A percentile compares a stretch with the other conserved stretches of the same genome.
Evolutionary conservation across 2,797 vertebrate genomes (phyloP).

Genomic region (Falco concolor): DNA sequence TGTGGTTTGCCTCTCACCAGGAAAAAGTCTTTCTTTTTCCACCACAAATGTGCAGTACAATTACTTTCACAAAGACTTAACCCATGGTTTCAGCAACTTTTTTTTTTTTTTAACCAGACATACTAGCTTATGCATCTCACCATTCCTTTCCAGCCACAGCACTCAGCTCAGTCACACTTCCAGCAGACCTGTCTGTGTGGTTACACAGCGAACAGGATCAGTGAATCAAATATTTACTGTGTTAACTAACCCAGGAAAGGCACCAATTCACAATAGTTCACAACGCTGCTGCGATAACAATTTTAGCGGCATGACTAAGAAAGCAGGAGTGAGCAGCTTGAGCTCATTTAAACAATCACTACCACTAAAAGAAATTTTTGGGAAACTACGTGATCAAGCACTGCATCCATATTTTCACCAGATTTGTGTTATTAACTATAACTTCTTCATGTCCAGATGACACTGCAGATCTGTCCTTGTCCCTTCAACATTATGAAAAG

Average conservation of each 20-base stretch:
- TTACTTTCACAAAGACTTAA: neutral
- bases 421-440: neutral
- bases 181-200: neutral
- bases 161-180: neutral
- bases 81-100: neutral
- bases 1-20: conserved; percentile 21
- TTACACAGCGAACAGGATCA: neutral
- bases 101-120: neutral
- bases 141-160: neutral
- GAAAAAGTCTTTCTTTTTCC: neutral
- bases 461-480: neutral
- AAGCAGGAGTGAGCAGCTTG: neutral
- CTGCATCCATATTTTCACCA: neutral
- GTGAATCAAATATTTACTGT: neutral
- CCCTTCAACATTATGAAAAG: neutral
- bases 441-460: neutral
- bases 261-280: neutral
- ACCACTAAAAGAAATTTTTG: neutral
- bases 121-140: neutral
- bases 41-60: neutral
- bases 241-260: neutral
- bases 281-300: neutral
- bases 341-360: neutral
- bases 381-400: neutral
- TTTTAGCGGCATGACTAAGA: neutral